Evolutionary conservation across 1,140 invertebrate species (phyloP), one percentile per base, ranked within the genome.

Genomic region (Drosophila erecta): DNA sequence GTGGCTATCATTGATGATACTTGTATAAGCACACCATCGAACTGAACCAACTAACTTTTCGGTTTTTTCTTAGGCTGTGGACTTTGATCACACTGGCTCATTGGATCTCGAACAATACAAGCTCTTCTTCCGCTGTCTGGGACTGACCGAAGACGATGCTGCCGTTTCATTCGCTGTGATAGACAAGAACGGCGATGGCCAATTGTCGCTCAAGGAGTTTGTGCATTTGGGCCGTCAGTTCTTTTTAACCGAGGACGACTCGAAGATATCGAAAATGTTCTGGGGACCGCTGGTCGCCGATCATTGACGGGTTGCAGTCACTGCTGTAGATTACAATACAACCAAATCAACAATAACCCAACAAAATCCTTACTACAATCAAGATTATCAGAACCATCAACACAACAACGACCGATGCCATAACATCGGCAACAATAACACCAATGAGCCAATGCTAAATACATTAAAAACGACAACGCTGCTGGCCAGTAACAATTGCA

Each of bases 51-150:
- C 22, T 30, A 30, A 30, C 8, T 30, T 30, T 10, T 0, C 2
- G 0, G 0, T 10, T 30, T 30, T 30, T 8, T 33, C 20, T 3
- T 87, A 97, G 96, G 96, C 96, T 65, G 95, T 97, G 12, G 96
- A 97, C 91, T 96, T 96, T 81, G 95, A 97, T 89, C 94, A 94
- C 67, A 95, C 95, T 71, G 96, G 96, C 8, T 94, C 94, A 81
- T 96, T 97, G 89, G 95, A 96, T 38, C 94, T 96, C 61, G 94
- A 95, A 87, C 96, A 97, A 93, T 97, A 96, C 92, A 96, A 96
- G 93, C 78, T 96, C 75, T 97, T 97, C 93, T 97, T 96, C 93
- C 87, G 95, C 70, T 97, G 96, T 87, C 93, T 97, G 44, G 96
- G 95, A 46, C 93, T 96, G 3, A 93, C 93, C 57, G 94, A 95